Base-by-base conservation (phyloP, 2,797 vertebrate species). In the Poeciliopsis paucimaculata region DNA sequence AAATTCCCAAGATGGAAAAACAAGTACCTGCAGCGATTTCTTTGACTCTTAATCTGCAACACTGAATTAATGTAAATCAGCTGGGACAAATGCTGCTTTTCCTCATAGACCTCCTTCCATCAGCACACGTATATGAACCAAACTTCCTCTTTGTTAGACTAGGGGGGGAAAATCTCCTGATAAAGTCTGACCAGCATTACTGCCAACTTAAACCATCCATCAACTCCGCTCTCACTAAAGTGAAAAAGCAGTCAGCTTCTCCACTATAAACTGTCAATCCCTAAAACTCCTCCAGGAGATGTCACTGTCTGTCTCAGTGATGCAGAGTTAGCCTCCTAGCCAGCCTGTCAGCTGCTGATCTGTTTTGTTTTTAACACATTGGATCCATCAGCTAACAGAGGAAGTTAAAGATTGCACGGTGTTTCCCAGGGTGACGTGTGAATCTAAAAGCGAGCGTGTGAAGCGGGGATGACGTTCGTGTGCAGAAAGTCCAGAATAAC, bases 231-330 rank as follows among this genome's bases (percentile, higher is more conserved):
- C 80, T 81, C 78, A 75, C 87, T 79, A 87, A 80, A 91, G 34
- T 84, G 81, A 85, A 88, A 92, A 88, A 75, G 71, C 74, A 80
- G 82, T 82, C 82, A 85, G 34, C 77, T 18, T 74, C 77, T 74
- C 31, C 15, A 18, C 82, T 75, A 57, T 39, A 34, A 86, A 81
- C 84, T 89, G 83, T 82, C 87, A 88, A 62, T 66, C 82, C 73
- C 77, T 81, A 51, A 82, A 87, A 86, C n/a, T 75, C 79, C 72
- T 77, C 79, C 26, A 47, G 72, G 78, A 81, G 49, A 74, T 75
- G 84, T 86, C 49, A 72, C 20, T 4, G 6, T 62, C 77, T 91
- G 9, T 41, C 64, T 41, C 26, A 68, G 74, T 86, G 82, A 84
- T 86, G 72, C 77, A 57, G 72, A 70, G 73, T 85, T 70, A 78